Conservation (phyloP, 1,140 invertebrate genomes). For the Conopomorpha cramerella region DNA sequence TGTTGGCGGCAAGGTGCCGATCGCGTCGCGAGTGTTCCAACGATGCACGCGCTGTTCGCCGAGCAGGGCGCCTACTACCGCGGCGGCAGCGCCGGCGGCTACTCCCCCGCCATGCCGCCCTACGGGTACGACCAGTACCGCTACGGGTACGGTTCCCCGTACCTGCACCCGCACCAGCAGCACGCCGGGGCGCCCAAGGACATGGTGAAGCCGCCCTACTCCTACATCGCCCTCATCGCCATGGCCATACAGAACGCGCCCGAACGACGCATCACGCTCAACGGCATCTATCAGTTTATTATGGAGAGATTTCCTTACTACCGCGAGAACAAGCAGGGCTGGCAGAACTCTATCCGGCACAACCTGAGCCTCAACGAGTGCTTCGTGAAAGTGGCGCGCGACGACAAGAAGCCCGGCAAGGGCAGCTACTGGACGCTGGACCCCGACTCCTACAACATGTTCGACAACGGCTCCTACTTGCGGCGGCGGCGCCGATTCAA, state of each 20-base stretch:
- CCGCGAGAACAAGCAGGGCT: conserved; percentile 94
- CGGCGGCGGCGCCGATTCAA: conserved; percentile 92
- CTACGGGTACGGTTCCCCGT: conserved; percentile 69
- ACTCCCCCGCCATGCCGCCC: conserved; percentile 57
- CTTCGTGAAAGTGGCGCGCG: conserved; percentile 91
- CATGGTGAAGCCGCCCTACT: conserved; percentile 96
- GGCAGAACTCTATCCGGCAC: conserved; percentile 95
- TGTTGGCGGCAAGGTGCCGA: conserved; percentile 36
- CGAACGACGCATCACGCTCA: conserved; percentile 93
- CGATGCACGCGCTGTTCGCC: conserved; percentile 86
- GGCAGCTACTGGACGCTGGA: conserved; percentile 98
- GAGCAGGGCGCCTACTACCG: conserved; percentile 78
- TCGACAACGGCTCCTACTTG: conserved; percentile 95
- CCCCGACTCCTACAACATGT: conserved; percentile 97
- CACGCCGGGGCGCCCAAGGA: conserved; percentile 74
- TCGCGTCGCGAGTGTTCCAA: conserved; percentile 27
- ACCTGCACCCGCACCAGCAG: conserved; percentile 72
- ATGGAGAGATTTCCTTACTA: conserved; percentile 98
- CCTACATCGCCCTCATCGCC: conserved; percentile 96
- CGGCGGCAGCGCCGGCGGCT: conserved; percentile 42
- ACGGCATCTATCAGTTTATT: conserved; percentile 98
- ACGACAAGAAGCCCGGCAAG: conserved; percentile 95
- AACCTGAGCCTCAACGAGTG: conserved; percentile 98
- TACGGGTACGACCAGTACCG: conserved; percentile 77
- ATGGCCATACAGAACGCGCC: conserved; percentile 96